phyloP scores from a whole-genome alignment of 2,888 invertebrate genomes.

The Choristoneura rosaceana region DNA sequence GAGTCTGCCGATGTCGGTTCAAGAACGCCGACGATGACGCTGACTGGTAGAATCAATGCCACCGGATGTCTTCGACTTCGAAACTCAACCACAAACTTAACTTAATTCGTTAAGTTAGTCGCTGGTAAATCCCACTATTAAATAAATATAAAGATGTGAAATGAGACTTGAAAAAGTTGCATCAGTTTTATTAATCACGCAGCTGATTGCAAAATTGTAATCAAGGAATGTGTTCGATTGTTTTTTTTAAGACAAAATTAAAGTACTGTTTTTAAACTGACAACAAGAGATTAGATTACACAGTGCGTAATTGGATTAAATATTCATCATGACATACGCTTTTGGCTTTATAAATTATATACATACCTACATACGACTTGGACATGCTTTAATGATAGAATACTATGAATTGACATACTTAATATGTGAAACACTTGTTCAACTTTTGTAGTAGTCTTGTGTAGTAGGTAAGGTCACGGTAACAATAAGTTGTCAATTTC shows the following conservation, averaged over 20 bases:
- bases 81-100: slow-evolving; percentile 70
- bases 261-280: not conserved
- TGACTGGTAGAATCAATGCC: not conserved
- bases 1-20: not conserved
- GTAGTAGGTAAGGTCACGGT: too few relatives aligned
- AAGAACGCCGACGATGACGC: not conserved
- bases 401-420: too few relatives aligned
- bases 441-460: too few relatives aligned
- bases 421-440: too few relatives aligned
- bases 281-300: slow-evolving; percentile 1
- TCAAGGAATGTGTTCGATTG: not conserved
- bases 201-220: not conserved
- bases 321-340: not conserved
- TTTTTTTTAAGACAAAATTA: not conserved
- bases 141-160: slow-evolving; percentile 65
- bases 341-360: not conserved
- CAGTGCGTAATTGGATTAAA: not conserved
- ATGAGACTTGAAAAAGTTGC: slow-evolving; percentile 14
- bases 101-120: slow-evolving; percentile 54
- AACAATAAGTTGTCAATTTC: not conserved
- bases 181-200: not conserved
- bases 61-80: slow-evolving; percentile 36
- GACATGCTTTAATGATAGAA: too few relatives aligned
- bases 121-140: slow-evolving; percentile 56
- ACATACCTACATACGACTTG: too few relatives aligned